Base-by-base conservation (phyloP, 2,113 vertebrate species). In the Columbina picui region DNA sequence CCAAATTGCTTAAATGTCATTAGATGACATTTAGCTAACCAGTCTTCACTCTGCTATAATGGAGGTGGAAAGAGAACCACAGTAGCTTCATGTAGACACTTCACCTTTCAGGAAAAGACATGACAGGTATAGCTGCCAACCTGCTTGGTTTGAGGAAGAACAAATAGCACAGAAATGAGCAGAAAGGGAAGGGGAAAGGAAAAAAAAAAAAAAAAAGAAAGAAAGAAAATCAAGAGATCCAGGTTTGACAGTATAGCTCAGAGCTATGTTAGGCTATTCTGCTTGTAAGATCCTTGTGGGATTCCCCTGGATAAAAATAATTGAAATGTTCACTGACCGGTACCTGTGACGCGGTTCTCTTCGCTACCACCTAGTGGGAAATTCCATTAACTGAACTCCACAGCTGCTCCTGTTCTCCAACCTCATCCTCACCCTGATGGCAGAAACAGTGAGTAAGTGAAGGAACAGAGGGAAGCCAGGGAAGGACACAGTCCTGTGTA, bases 291-390 rank as follows among this genome's bases (percentile, higher is more conserved):
- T 30, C 71, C 56, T 77, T 59, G 60, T 56, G 73, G 89, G 49
- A 70, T 74, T 96, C 68, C 47, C 79, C 83, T 84, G 3, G 7
- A 29, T 30, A 59, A 52, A 78, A 49, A 36, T 8, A 55, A 55
- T 20, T 32, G 12, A 59, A 80, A 22, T 0, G 6, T 39, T 76
- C 45, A 45, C 53, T 88, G 79, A 76, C 64, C 88, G 6, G 29
- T 5, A 10, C 0, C 5, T 7, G 21, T 23, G 83, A 77, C 86
- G 49, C 1, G 6, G 10, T 52, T 94, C 89, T 92, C 96, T 94
- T 78, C 95, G 73, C 95, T 61, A 94, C 95, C 96, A 96, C 94
- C 96, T 96, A 92, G 91, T 81, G 96, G 93, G 87, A 94, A 91
- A 63, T 32, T 65, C 47, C 84, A 38, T 27, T 87, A 82, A 41